phyloP scores from a whole-genome alignment of 2,797 vertebrate genomes.

The Decapterus maruadsi region DNA sequence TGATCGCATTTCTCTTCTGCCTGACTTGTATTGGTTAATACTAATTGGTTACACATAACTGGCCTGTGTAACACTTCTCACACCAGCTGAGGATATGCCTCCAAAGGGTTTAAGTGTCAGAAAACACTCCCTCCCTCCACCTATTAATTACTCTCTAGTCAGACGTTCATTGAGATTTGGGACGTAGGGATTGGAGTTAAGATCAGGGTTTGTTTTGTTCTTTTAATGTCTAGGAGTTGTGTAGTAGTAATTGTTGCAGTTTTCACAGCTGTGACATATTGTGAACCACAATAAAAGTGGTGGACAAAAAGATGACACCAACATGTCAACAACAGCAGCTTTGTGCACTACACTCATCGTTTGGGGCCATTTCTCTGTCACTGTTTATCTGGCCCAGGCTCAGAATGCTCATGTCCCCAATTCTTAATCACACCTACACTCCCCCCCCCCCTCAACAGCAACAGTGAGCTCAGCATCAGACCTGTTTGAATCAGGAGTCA shows the following conservation, averaged over 20 bases:
- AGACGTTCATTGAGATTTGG: background rate
- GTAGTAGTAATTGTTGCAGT: too few relatives aligned
- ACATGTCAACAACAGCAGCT: background rate
- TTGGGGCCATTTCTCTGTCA: background rate
- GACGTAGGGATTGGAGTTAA: too few relatives aligned
- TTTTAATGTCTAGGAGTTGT: too few relatives aligned
- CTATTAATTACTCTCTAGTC: background rate
- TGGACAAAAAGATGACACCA: background rate
- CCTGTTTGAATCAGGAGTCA: constrained; percentile 5
- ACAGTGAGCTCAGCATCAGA: background rate
- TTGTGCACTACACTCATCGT: background rate
- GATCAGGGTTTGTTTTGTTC: too few relatives aligned
- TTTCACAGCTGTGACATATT: too few relatives aligned
- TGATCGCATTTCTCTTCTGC: background rate
- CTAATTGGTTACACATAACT: too few relatives aligned
- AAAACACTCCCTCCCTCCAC: background rate
- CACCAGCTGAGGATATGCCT: background rate
- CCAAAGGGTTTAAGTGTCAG: background rate
- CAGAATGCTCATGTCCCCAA: background rate
- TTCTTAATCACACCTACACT: background rate
- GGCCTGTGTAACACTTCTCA: too few relatives aligned
- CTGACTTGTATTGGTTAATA: background rate
- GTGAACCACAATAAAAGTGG: too few relatives aligned
- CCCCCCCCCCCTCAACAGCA: too few relatives aligned
- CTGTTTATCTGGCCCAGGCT: background rate